Evolutionary conservation across 1,140 invertebrate species (phyloP).

Genomic region (Geopemphigus sp.): DNA sequence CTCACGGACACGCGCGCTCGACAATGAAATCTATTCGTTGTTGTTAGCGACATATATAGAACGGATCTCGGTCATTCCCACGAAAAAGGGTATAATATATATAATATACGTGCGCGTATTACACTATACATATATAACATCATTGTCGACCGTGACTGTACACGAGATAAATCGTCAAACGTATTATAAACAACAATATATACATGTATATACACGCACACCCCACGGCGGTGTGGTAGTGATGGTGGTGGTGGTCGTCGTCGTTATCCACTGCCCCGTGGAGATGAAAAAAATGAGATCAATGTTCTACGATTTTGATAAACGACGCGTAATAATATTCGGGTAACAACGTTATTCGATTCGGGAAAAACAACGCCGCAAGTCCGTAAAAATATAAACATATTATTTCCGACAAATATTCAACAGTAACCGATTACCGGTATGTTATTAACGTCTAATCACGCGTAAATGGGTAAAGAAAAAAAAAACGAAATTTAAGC

Average conservation of each 20-base stretch:
- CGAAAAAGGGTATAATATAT: not conserved
- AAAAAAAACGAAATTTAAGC: too few relatives aligned
- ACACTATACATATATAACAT: not conserved
- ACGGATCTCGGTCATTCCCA: conserved; percentile 19
- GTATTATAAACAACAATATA: conserved; percentile 8
- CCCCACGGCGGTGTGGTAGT: not conserved
- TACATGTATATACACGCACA: not conserved
- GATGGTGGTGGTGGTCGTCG: too few relatives aligned
- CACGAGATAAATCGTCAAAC: not conserved
- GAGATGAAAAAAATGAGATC: not conserved
- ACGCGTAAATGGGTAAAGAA: too few relatives aligned
- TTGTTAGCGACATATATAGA: not conserved
- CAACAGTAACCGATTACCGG: too few relatives aligned
- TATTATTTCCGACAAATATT: too few relatives aligned
- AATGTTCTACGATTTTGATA: not conserved
- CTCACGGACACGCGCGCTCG: too few relatives aligned
- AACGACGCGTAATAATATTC: too few relatives aligned
- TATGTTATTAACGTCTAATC: too few relatives aligned
- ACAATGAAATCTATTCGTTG: conserved; percentile 13
- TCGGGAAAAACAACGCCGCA: too few relatives aligned
- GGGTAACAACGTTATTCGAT: too few relatives aligned
- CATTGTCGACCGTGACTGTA: conserved; percentile 2
- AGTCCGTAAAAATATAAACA: too few relatives aligned
- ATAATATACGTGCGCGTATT: not conserved
- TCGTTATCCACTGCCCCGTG: not conserved